A percentile compares a stretch with the other conserved stretches of the same genome.
Evolutionary conservation across 2,797 vertebrate genomes (phyloP).

Genomic region (Leptodactylus fallax): DNA sequence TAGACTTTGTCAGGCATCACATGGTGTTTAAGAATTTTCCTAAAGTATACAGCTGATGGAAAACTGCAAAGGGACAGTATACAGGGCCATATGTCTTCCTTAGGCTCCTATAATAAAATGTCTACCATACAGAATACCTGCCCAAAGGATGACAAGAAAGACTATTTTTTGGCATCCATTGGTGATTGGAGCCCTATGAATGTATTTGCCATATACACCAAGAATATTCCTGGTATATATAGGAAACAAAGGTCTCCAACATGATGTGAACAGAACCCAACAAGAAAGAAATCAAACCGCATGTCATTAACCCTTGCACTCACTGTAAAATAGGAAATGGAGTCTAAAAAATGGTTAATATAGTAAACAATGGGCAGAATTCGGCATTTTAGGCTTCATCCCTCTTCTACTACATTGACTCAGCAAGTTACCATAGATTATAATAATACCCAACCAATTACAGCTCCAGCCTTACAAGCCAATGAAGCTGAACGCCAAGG

Average conservation of each 20-base stretch:
- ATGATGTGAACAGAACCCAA: neutral
- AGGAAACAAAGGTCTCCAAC: no score
- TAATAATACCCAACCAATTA: no score
- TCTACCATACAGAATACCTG: neutral
- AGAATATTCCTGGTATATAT: no score
- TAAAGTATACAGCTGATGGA: neutral
- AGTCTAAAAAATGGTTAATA: slow-evolving; percentile 3
- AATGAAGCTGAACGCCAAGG: neutral
- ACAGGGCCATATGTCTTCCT: neutral
- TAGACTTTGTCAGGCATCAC: neutral
- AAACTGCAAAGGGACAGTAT: no score
- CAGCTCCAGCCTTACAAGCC: neutral
- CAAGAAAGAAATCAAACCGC: slow-evolving; percentile 16
- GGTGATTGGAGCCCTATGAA: no score
- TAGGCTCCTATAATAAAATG: neutral
- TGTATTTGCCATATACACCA: no score
- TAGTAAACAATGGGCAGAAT: slow-evolving; percentile 20
- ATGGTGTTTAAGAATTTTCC: neutral
- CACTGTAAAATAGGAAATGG: slow-evolving; percentile 12
- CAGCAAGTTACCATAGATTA: no score
- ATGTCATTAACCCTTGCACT: neutral
- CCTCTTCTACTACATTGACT: no score
- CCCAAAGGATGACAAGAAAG: neutral
- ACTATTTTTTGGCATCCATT: no score
- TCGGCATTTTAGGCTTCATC: neutral